Evolutionary conservation across 2,113 vertebrate species (phyloP), one percentile per base, ranked within the genome.

Genomic region (Tragelaphus scriptus): DNA sequence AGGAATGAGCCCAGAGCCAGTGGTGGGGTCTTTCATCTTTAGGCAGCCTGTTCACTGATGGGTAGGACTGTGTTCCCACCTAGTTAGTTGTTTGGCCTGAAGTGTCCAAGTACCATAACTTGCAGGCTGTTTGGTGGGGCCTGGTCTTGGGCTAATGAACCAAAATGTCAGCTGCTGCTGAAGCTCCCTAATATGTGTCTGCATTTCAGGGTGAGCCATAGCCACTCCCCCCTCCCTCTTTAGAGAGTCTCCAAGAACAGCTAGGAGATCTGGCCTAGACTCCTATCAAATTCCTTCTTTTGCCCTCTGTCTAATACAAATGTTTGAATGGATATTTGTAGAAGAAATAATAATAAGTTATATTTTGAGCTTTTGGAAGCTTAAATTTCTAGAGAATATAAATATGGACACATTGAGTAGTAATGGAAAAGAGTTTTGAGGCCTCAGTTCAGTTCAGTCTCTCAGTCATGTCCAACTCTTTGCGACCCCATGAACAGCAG

Each of bases 181-280:
- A 51, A 11, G 8, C 28, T 81, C 9, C 28, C 15, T 49, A 51
- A 6, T 51, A 30, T 11, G 47, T 11, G 16, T 53, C 79, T 32
- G 79, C 28, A 10, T 80, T 19, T 30, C 28, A 51, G 28, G 5
- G 28, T 80, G 9, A 12, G 47, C 79, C 47, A 17, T 28, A 32
- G 79, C 17, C 1, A 0, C 49, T 53, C 21, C 49, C 16, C 5
- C 5, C 15, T 81, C 9, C 47, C 49, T 21, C 16, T 30, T 30
- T 32, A 30, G 79, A 81, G 17, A 81, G 5, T 81, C 30, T 81
- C 49, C 49, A 32, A 81, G 28, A n/a, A 49, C 16, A 81, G 28
- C 49, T 32, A 17, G 49, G 32, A 53, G 47, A 32, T 32, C 28
- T 81, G 17, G 16, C 17, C 16, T 2, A 12, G 79, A 51, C 49